Evolutionary conservation across 2,113 vertebrate genomes (phyloP).

Genomic region (Canis aureus): DNA sequence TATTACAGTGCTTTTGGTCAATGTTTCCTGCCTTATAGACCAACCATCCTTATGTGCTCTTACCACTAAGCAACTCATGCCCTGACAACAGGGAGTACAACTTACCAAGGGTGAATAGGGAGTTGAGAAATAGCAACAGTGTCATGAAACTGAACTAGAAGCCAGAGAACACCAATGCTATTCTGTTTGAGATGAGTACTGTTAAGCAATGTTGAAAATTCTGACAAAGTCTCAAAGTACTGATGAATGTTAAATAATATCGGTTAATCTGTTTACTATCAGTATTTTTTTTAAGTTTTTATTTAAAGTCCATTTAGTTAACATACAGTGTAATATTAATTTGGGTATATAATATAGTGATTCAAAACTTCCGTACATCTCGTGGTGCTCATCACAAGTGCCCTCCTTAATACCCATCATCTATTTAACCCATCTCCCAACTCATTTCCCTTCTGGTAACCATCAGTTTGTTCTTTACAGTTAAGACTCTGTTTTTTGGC

Average conservation of each 20-base stretch:
- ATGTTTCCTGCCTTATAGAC: neutral
- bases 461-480: neutral
- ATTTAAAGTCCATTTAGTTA: neutral
- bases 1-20: neutral
- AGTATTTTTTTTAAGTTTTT: neutral
- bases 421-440: neutral
- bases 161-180: neutral
- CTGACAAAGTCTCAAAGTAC: neutral
- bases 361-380: neutral
- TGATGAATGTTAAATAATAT: neutral
- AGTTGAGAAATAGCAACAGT: neutral
- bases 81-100: neutral
- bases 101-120: neutral
- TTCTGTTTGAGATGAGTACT: neutral
- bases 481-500: neutral
- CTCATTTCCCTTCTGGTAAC: neutral
- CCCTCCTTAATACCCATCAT: neutral
- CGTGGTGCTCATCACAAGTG: neutral
- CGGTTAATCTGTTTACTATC: neutral
- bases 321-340: neutral
- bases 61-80: neutral
- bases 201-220: neutral
- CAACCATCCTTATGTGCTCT: neutral
- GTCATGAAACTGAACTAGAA: neutral
- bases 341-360: neutral